Base-by-base conservation (phyloP, 2,888 invertebrate species). In the Trichopoda pennipes region DNA sequence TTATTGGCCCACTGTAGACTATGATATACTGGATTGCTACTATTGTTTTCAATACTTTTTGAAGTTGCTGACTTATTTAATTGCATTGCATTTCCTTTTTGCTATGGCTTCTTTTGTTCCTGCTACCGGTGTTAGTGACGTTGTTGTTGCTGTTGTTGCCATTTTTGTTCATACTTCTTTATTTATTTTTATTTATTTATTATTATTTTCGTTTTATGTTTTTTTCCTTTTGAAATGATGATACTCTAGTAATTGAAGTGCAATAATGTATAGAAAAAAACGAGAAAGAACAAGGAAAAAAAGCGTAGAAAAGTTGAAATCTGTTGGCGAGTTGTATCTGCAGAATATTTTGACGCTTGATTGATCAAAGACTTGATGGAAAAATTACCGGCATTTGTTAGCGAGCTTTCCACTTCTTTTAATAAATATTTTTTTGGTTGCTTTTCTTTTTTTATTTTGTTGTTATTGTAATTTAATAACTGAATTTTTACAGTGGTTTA, bases 311-410 rank as follows among this genome's bases (percentile, higher is more conserved):
- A 63, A 38, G 69, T 51, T 76, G 53, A 64, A 70, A 77, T 64
- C 72, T 60, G 44, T 61, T 79, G 55, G 66, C 64, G 64, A 60
- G 47, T 78, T 44, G 63, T 74, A 64, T 64, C 69, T 74, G 73
- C 64, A 58, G 58, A 70, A 78, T 70, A 60, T 81, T 84, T 85
- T 82, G 80, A 84, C 85, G 82, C 72, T 82, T 82, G 84, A 84
- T 82, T 84, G 85, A 85, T 85, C 85, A 85, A 85, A 85, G 84
- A 58, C 56, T 82, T 82, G 64, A 72, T 79, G 68, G 35, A 76
- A 82, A 73, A 72, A 76, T 73, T 76, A 68, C 82, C 79, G 82
- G 72, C 68, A 79, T 72, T 82, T 81, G 51, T 72, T 69, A 70
- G 63, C 47, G 49, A 69, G 74, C 63, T 81, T 73, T 81, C 19